Base-by-base conservation (phyloP, 2,888 invertebrate genomes). In the Rotaria socialis region DNA sequence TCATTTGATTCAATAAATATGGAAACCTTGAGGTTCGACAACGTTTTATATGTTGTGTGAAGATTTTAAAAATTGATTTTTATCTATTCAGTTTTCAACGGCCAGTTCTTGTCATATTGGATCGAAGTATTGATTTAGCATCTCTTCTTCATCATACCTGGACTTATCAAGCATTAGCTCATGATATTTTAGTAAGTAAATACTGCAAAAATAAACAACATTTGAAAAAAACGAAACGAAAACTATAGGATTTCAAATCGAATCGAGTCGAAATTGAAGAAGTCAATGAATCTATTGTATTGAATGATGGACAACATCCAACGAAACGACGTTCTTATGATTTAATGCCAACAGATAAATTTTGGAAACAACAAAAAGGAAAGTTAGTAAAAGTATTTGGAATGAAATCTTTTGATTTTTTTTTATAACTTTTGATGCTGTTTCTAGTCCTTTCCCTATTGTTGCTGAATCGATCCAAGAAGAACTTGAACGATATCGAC, bases 381-480 rank as follows among this genome's bases (percentile, higher is more conserved):
- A 95, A 90, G 80, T 80, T n/a, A 80, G 67, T 16, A 35, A 1
- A 67, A 56, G 7, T 24, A 24, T 91, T 91, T 87, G 1, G 41
- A 41, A 74, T 74, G 3, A 22, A 8, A 11, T 74, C 27, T 52
- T 35, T 35, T 35, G 35, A 35, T 35, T 35, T 0, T 14, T 14
- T 2, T 16, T 11, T 16, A 52, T 52, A 3, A 52, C 14, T 11
- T 52, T 14, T 52, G 52, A 52, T 52, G 11, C 3, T 16, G 87
- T 92, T 91, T 67, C 7, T 35, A 80, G 80, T 88, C 92, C 93
- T 22, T 93, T 93, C 88, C 93, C 93, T 14, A 89, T 90, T 2
- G 99, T 99, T 0, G 99, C 99, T 5, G 99, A 99, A 92, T 96
- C 98, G 10, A 97, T 99, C 88, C 98, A 99, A 90, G 97, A 96